A percentile compares a stretch with the other conserved stretches of the same genome.
Conservation (phyloP, 2,797 vertebrate genomes). For the Mormyrus proboscirostris region DNA sequence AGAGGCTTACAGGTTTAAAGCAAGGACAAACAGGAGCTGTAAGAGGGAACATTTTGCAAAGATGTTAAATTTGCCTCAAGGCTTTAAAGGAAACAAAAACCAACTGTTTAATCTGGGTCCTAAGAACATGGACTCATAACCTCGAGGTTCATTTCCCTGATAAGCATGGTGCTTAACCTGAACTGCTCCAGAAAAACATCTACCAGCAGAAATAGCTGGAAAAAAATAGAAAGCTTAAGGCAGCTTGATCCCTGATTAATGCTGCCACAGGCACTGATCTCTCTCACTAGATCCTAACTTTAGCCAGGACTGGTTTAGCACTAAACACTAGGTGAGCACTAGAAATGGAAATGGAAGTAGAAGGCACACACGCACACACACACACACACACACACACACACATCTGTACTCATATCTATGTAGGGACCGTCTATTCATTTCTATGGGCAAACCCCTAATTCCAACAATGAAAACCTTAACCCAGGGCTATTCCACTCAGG, state of each 20-base stretch:
- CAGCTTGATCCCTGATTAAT: neutral
- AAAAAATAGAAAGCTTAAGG: neutral
- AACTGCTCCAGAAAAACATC: neutral
- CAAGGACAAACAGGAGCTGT: neutral
- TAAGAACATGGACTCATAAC: neutral
- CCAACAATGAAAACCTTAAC: too few species aligned
- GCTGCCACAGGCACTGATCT: neutral
- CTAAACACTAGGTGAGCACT: neutral
- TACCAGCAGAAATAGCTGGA: neutral
- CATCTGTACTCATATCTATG: too few species aligned
- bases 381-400: neutral
- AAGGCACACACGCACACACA: neutral
- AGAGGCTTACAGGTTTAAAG: constrained; percentile 5
- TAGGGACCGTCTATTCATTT: too few species aligned
- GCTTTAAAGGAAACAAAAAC: neutral
- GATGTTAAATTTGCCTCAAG: neutral
- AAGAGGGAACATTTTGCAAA: neutral
- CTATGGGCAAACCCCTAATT: too few species aligned
- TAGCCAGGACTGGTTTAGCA: neutral
- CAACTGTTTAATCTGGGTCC: neutral
- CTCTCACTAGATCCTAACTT: neutral
- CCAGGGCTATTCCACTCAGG: too few species aligned
- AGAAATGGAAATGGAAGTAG: neutral
- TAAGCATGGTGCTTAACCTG: neutral
- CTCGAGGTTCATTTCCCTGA: neutral